Conservation (phyloP, 2,797 vertebrate species). For the Myotis findleyi region DNA sequence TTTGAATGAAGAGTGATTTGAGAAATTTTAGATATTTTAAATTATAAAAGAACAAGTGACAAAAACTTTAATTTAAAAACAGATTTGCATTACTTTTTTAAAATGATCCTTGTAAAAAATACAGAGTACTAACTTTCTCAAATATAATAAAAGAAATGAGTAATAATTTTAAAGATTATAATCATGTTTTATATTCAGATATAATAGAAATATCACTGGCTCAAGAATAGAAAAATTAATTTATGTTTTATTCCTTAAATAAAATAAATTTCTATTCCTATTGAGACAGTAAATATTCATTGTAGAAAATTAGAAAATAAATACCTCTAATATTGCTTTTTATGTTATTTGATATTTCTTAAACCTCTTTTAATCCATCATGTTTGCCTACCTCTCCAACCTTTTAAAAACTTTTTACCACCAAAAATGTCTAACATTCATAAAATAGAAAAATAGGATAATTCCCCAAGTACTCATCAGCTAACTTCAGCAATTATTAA, state of each 20-base stretch:
- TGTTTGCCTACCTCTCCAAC: not conserved
- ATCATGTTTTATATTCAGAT: not conserved
- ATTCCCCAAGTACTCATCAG: not conserved
- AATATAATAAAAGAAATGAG: not conserved
- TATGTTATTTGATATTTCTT: not conserved
- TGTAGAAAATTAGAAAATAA: slow-evolving; percentile 14
- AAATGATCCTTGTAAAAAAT: not conserved
- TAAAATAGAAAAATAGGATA: not conserved
- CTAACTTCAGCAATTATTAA: not conserved
- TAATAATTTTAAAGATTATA: not conserved
- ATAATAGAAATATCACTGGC: not conserved
- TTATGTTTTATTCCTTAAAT: not conserved
- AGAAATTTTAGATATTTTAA: slow-evolving; percentile 23
- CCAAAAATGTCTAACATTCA: not conserved
- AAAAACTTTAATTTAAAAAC: not conserved
- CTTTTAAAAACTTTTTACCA: not conserved
- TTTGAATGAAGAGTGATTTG: not conserved
- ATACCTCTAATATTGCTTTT: not conserved
- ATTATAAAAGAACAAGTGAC: not conserved
- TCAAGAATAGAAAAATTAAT: not conserved
- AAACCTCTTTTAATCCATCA: not conserved
- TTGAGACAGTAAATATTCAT: not conserved
- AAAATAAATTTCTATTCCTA: slow-evolving; percentile 11
- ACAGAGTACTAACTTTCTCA: not conserved
- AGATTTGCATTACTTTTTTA: not conserved